Conservation (phyloP, 2,113 vertebrate species). For the Pseudonaja textilis region DNA sequence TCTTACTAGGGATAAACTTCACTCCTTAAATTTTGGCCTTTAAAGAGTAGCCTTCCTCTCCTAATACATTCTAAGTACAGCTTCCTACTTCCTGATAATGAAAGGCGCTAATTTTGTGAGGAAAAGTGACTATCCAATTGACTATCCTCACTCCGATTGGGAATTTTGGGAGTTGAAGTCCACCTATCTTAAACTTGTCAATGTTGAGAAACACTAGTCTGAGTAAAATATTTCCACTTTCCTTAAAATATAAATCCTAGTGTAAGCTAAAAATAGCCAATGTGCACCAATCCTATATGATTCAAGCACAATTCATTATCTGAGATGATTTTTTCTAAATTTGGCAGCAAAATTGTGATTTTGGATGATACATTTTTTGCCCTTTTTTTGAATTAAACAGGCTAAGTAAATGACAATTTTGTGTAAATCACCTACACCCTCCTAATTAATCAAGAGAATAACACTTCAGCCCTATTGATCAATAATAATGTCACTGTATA, state of each 20-base stretch:
- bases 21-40: background rate
- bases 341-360: background rate
- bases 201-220: background rate
- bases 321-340: background rate
- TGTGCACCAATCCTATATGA: background rate
- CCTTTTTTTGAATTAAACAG: background rate
- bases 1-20: background rate
- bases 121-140: background rate
- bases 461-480: background rate
- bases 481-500: background rate
- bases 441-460: background rate
- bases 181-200: background rate
- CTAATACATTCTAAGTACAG: background rate
- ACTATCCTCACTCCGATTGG: background rate
- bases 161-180: background rate
- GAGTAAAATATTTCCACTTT: background rate
- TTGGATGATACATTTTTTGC: background rate
- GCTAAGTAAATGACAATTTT: background rate
- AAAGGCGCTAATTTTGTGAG: background rate
- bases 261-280: background rate
- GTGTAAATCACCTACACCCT: background rate
- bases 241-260: background rate
- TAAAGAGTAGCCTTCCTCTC: background rate
- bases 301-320: background rate
- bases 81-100: background rate